Conservation (phyloP, 2,797 vertebrate species). For the Smutsia gigantea region DNA sequence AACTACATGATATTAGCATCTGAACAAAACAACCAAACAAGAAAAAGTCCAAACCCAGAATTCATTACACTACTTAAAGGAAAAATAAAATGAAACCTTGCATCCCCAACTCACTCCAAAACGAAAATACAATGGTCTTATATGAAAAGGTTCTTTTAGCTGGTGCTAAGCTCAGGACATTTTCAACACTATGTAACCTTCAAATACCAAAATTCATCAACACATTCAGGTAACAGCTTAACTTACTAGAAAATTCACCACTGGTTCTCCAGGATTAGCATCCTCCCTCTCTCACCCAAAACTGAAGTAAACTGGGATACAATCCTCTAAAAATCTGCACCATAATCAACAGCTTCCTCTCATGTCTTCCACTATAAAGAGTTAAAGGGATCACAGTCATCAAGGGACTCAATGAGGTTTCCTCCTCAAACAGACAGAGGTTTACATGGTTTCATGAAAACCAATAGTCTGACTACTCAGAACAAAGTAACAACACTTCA, state of each 20-base stretch:
- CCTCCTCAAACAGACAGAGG: not conserved
- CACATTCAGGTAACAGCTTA: conserved; percentile 4
- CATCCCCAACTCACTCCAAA: not conserved
- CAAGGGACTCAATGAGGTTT: not conserved
- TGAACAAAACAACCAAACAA: conserved; percentile 29
- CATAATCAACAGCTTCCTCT: not conserved
- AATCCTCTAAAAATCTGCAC: conserved; percentile 1
- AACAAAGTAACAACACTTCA: not conserved
- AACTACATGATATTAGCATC: not conserved
- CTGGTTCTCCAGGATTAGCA: not conserved
- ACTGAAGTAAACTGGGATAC: not conserved
- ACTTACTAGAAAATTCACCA: conserved; percentile 37
- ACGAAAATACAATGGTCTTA: not conserved
- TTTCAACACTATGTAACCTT: conserved; percentile 33
- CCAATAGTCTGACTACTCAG: not conserved
- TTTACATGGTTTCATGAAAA: conserved; percentile 36
- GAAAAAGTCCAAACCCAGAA: conserved; percentile 49
- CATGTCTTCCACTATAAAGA: conserved; percentile 24
- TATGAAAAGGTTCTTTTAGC: not conserved
- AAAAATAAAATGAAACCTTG: conserved; percentile 49
- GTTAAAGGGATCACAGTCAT: not conserved
- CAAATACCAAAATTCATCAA: conserved; percentile 47
- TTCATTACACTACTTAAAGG: conserved; percentile 12
- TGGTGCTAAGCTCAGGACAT: conserved; percentile 4
- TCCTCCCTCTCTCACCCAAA: conserved; percentile 19